Evolutionary conservation across 37 sponge, comb jelly and placozoan genomes (phyloP), one percentile per base, ranked within the genome.

Genomic region (Chondrosia reniformis): DNA sequence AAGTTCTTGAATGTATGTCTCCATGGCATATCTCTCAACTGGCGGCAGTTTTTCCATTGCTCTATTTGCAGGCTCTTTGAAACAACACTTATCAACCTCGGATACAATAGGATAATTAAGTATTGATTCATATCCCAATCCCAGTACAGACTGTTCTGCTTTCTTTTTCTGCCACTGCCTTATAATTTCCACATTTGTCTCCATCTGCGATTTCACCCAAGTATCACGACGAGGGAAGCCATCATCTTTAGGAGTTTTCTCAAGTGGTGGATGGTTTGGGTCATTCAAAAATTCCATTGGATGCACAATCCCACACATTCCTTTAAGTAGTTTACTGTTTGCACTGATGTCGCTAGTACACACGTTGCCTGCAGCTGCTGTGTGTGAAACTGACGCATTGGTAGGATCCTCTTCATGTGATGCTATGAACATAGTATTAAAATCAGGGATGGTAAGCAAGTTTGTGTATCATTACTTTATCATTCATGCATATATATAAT

Each of bases 281-380:
- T 49, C 54, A 49, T 49, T 49, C 54, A 49, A 49, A 49, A 49
- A 49, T 49, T 49, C 54, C 54, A 49, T 49, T 49, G 54, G 54
- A 49, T 12, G 54, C 54, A 49, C 54, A 49, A 49, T 49, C 54
- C 54, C 54, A 49, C 17, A 49, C 54, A 49, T 49, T 49, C 54
- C 54, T 49, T 49, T 49, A 49, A 49, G 54, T 49, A 49, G 54
- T 49, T 49, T 49, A 49, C 54, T 49, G 54, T 49, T 49, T 49
- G 54, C 54, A 49, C 54, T 49, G 54, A 49, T 49, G 54, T 49
- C 54, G 54, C 54, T 49, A 49, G 54, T 49, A 49, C 54, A 49
- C 54, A 49, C 54, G 54, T 49, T 49, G 54, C 54, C 54, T 49
- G 54, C 54, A 49, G 54, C 54, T 49, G 54, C 54, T 49, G 54